These are phyloP conservation scores for Reticulitermes speratus DNA, from an alignment of 1,140 invertebrate genomes.

Conservation along the genomic window DNA sequence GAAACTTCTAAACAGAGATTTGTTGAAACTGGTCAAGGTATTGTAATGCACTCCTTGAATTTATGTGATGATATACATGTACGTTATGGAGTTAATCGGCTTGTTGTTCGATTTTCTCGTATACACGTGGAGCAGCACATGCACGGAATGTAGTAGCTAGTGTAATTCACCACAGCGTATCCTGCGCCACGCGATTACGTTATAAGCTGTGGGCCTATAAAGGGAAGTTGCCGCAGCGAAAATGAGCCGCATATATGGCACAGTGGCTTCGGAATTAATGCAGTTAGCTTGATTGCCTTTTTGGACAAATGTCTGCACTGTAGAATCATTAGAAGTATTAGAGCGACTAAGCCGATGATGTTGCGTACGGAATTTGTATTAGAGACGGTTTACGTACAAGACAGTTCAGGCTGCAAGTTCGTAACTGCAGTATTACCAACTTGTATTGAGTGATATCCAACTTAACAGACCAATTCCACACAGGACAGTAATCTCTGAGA, in stretches of 20 bases:
- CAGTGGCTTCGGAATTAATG: conserved; percentile 10
- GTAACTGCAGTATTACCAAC: too few species aligned
- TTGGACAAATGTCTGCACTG: neutral
- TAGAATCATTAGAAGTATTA: neutral
- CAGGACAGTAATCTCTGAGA: too few species aligned
- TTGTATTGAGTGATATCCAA: too few species aligned
- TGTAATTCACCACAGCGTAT: neutral
- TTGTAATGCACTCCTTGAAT: too few species aligned
- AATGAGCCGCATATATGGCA: neutral
- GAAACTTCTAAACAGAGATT: too few species aligned
- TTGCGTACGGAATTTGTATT: neutral
- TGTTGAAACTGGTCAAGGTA: too few species aligned
- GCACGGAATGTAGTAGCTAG: neutral
- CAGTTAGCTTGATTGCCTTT: conserved; percentile 12
- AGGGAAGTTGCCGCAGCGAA: neutral
- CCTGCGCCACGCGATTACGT: neutral
- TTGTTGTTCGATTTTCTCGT: neutral
- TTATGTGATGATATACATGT: too few species aligned
- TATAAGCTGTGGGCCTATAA: neutral
- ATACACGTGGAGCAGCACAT: neutral
- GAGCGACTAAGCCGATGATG: neutral
- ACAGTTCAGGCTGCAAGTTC: neutral
- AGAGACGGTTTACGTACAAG: neutral
- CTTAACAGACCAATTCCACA: too few species aligned
- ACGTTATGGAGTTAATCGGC: neutral